A percentile compares a stretch with the other conserved stretches of the same genome.
Evolutionary conservation across 1,140 invertebrate species (phyloP).

Genomic region (Lordiphosa clarofinis): DNA sequence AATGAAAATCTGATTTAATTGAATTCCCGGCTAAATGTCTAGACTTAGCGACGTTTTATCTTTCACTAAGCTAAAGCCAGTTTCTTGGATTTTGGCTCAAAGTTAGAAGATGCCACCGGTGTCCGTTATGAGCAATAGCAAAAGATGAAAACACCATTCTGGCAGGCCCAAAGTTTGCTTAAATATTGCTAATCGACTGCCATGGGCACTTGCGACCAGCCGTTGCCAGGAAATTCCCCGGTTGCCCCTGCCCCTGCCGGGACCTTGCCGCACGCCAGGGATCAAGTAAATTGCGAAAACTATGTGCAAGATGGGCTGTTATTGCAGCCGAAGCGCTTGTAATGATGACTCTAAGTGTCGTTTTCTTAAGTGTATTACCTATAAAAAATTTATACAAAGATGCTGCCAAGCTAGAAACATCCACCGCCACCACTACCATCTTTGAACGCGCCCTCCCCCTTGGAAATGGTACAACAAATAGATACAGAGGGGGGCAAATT

Average conservation of each 20-base stretch:
- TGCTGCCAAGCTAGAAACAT: constrained; percentile 52
- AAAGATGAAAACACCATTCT: constrained; percentile 62
- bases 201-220: constrained; percentile 64
- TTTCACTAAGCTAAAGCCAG: background rate
- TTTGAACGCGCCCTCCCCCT: background rate
- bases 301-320: constrained; percentile 80
- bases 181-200: constrained; percentile 71
- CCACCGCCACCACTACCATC: constrained; percentile 49
- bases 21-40: constrained; percentile 22
- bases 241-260: constrained; percentile 6
- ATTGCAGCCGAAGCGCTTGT: constrained; percentile 79
- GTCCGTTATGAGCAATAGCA: constrained; percentile 53
- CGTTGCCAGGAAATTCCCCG: constrained; percentile 40
- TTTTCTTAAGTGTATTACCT: constrained; percentile 80
- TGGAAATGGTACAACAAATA: constrained; percentile 16
- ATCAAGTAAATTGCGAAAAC: constrained; percentile 79
- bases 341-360: constrained; percentile 80
- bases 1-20: constrained; percentile 28
- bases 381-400: constrained; percentile 79
- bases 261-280: constrained; percentile 40
- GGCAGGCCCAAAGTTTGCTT: constrained; percentile 35
- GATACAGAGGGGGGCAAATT: constrained; percentile 17
- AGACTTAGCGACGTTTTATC: constrained; percentile 21
- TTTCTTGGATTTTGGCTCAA: constrained; percentile 20
- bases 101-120: constrained; percentile 44